Evolutionary conservation across 2,888 invertebrate genomes (phyloP).

Genomic region (Zaprionus obscuricornis): DNA sequence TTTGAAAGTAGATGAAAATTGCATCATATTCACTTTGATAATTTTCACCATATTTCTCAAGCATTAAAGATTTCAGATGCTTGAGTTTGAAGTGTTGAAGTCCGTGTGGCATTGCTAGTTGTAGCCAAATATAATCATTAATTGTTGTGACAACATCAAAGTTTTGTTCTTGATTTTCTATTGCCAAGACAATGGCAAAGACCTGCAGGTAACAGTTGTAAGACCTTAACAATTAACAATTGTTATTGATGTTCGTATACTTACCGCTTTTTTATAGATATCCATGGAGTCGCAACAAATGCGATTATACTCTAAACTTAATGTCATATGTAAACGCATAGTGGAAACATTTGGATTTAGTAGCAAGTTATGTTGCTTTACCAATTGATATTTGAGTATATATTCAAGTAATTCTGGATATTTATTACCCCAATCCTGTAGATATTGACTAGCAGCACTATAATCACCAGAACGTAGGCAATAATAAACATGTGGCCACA

Average conservation of each 20-base stretch:
- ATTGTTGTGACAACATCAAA: conserved; percentile 94
- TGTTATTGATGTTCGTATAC: no score
- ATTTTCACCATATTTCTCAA: conserved; percentile 93
- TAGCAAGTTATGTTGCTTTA: background rate
- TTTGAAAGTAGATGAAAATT: conserved; percentile 93
- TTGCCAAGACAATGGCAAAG: conserved; percentile 89
- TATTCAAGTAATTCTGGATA: conserved; percentile 90
- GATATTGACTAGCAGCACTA: conserved; percentile 89
- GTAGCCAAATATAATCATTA: conserved; percentile 98
- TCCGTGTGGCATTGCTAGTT: conserved; percentile 92
- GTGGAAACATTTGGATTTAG: no score
- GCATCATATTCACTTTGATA: conserved; percentile 96
- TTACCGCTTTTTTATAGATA: conserved; percentile 92
- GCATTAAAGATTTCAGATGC: conserved; percentile 91
- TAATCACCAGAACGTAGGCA: conserved; percentile 95
- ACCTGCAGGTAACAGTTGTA: conserved; percentile 84
- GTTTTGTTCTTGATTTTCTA: conserved; percentile 93
- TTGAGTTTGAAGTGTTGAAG: conserved; percentile 90
- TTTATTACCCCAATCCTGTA: conserved; percentile 57
- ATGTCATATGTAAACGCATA: conserved; percentile 89
- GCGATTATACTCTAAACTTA: conserved; percentile 92
- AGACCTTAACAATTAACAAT: conserved; percentile 48
- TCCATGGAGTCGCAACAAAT: conserved; percentile 93
- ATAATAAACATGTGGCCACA: conserved; percentile 97
- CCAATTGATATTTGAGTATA: conserved; percentile 79